A percentile compares a stretch with the other conserved stretches of the same genome.
Evolutionary conservation across 2,888 invertebrate species (phyloP).

Genomic region (Leucoma salicis): DNA sequence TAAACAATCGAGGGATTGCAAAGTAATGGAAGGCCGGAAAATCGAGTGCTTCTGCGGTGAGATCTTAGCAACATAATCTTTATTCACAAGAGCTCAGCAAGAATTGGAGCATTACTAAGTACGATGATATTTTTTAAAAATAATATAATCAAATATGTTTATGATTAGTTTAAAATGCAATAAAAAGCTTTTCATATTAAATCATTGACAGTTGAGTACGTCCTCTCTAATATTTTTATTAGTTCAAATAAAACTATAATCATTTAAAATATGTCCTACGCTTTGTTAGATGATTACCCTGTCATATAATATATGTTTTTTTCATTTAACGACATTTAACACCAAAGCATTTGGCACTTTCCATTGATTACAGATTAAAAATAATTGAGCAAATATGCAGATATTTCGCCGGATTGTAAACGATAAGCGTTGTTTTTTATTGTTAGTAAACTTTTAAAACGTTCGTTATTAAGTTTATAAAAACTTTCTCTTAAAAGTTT

Average conservation of each 20-base stretch:
- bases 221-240: constrained; percentile 14
- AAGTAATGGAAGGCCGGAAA: too few relatives aligned
- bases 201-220: too few relatives aligned
- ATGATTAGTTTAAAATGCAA: too few relatives aligned
- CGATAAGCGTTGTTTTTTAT: constrained; percentile 14
- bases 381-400: constrained; percentile 12
- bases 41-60: too few relatives aligned
- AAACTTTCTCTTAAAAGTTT: constrained; percentile 12
- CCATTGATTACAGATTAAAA: constrained; percentile 10
- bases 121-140: too few relatives aligned
- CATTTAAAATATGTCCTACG: constrained; percentile 12
- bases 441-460: constrained; percentile 1
- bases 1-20: too few relatives aligned
- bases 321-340: background rate
- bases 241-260: background rate
- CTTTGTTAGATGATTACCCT: constrained; percentile 12
- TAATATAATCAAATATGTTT: too few relatives aligned
- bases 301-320: constrained; percentile 8
- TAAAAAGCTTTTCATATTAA: too few relatives aligned
- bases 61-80: too few relatives aligned
- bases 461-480: constrained; percentile 15
- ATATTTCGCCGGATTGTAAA: constrained; percentile 7
- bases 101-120: too few relatives aligned
- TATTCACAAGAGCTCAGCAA: too few relatives aligned
- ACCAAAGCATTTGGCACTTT: constrained; percentile 17